Evolutionary conservation across 2,888 invertebrate species (phyloP).

Genomic region (Villa cingulata): DNA sequence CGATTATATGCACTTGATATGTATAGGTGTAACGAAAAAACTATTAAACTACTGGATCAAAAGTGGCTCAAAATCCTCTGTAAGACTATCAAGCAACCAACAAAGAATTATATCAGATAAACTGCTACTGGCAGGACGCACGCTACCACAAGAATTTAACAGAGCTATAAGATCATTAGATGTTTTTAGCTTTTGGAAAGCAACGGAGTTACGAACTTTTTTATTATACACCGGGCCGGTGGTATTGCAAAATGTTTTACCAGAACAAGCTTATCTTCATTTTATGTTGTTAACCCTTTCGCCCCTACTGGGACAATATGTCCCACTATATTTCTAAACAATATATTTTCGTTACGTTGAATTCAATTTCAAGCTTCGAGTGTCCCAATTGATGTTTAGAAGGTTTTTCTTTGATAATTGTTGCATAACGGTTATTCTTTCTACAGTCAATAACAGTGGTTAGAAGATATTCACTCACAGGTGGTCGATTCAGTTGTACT

Average conservation of each 20-base stretch:
- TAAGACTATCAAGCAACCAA: background rate
- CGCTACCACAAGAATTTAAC: constrained; percentile 1
- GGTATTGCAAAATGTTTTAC: constrained; percentile 11
- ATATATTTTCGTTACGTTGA: too few species aligned
- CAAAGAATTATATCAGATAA: background rate
- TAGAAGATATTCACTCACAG: too few species aligned
- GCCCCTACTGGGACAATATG: too few species aligned
- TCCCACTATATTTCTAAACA: too few species aligned
- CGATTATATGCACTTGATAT: constrained; percentile 7
- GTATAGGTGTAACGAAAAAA: constrained; percentile 2
- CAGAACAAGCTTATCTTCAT: constrained; percentile 10
- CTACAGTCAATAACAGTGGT: too few species aligned
- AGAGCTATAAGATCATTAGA: constrained; percentile 1
- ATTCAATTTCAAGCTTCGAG: too few species aligned
- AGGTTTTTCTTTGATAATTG: too few species aligned
- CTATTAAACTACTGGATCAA: background rate
- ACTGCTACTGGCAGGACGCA: background rate
- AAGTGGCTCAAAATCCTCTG: background rate
- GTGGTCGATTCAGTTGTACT: too few species aligned
- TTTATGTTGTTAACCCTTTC: constrained; percentile 16
- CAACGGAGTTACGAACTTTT: constrained; percentile 15
- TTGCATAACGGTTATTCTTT: too few species aligned
- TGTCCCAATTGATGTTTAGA: too few species aligned
- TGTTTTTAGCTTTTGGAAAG: constrained; percentile 15
- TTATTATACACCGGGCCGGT: constrained; percentile 15